A percentile compares a stretch with the other conserved stretches of the same genome.
These are phyloP conservation scores for Hydrotaea diabolus DNA, from an alignment of 2,888 invertebrate genomes.

Conservation along the genomic window DNA sequence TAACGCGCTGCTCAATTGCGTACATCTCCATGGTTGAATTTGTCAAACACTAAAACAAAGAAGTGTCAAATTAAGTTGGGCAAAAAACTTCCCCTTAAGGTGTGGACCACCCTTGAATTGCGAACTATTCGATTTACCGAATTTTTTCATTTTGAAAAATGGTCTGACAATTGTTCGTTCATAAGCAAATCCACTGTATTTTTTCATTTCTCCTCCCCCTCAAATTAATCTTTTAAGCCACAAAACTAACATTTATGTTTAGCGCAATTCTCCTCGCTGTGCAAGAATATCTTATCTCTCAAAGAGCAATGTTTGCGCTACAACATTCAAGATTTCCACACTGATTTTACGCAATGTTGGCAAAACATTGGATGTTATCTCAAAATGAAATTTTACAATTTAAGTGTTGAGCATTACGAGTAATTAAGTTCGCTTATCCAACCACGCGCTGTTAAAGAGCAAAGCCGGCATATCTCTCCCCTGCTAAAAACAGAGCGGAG, in stretches of 20 bases:
- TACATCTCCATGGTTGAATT: too few relatives aligned
- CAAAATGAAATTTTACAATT: neutral
- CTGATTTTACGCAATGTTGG: slow-evolving; percentile 28
- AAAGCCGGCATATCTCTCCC: neutral
- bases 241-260: neutral
- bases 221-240: neutral
- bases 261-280: neutral
- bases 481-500: neutral
- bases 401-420: neutral
- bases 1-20: too few relatives aligned
- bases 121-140: too few relatives aligned
- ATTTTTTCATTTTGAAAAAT: too few relatives aligned
- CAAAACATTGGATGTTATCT: slow-evolving; percentile 30
- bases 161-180: too few relatives aligned
- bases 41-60: too few relatives aligned
- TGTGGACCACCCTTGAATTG: too few relatives aligned
- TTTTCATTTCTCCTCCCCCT: too few relatives aligned
- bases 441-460: neutral
- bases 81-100: too few relatives aligned
- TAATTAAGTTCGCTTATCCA: neutral
- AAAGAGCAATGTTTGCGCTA: neutral
- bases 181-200: too few relatives aligned
- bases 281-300: neutral
- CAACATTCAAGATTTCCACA: neutral
- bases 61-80: too few relatives aligned